Evolutionary conservation across 2,797 vertebrate species (phyloP), one percentile per base, ranked within the genome.

Genomic region (Rhincodon typus): DNA sequence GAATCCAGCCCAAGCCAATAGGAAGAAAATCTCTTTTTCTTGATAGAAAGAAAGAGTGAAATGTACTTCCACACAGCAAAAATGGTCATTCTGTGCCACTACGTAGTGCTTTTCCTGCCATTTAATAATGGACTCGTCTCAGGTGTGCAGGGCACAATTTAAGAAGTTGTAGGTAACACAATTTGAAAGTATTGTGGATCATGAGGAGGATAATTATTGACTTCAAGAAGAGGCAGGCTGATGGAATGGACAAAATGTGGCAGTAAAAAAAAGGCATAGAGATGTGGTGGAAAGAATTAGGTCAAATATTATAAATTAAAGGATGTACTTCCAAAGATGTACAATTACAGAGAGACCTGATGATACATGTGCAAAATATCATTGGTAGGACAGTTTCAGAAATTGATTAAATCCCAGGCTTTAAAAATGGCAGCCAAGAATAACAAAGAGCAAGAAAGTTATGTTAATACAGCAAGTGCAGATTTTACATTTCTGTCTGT

Each of bases 401-500:
- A 69, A 69, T 17, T 69, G 67, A 21, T 2, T 69, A 69, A 69
- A 69, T 38, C 1, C 8, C 1, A 34, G 30, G 30, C 10, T 30
- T 12, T 77, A 77, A 3, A 34, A 77, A 30, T 77, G 3, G 25
- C 10, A 2, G 5, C 30, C 34, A 13, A 79, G 34, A 17, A 4
- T 79, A 79, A 50, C 46, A 34, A 38, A 79, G n/a, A 17, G 13
- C 74, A 79, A 38, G 74, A 17, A 79, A n/a, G 74, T 79, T 79
- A 79, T 38, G 74, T 0, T 79, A 77, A 77, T 57, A 77, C 27
- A 74, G 12, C 62, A 94, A 70, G 67, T 69, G 69, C 50, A n/a
- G 70, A 95, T 77, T 95, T 95, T 77, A 91, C 77, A 53, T 72
- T 57, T 70, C 67, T 70, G 46, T 66, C 53, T 19, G 94, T n/a